Evolutionary conservation across 2,113 vertebrate species (phyloP).

Genomic region (Vidua macroura): DNA sequence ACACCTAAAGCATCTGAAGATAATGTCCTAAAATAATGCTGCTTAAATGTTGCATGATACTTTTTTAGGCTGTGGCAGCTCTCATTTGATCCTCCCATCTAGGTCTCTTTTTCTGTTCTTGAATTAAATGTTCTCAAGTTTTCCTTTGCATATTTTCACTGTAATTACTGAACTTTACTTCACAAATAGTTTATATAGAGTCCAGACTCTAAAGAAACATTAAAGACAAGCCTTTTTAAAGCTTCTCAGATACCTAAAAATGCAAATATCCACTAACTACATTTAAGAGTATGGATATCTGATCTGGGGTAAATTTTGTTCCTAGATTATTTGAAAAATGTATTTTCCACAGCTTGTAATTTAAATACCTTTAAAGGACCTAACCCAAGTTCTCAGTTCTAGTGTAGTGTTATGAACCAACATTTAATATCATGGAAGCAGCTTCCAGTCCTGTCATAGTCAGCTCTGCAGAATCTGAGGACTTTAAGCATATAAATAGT

Average conservation of each 20-base stretch:
- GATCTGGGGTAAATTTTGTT: background rate
- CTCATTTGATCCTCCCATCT: constrained; percentile 48
- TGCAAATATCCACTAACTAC: background rate
- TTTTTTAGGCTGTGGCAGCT: constrained; percentile 18
- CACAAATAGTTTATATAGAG: background rate
- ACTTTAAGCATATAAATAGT: background rate
- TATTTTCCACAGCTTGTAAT: background rate
- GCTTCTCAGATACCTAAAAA: background rate
- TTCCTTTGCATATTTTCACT: constrained; percentile 21
- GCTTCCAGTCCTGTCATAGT: background rate
- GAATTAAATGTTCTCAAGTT: background rate
- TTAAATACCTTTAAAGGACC: background rate
- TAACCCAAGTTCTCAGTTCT: background rate
- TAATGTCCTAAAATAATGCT: constrained; percentile 65
- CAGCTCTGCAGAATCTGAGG: background rate
- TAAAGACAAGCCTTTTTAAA: background rate
- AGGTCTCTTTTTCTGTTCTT: background rate
- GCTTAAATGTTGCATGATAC: constrained; percentile 34
- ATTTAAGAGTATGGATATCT: background rate
- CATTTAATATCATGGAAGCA: background rate
- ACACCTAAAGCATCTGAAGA: constrained; percentile 41
- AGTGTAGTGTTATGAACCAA: background rate
- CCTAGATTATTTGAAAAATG: background rate
- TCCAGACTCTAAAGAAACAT: constrained; percentile 13
- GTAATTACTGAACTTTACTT: constrained; percentile 31